A percentile compares a stretch with the other conserved stretches of the same genome.
Evolutionary conservation across 1,140 invertebrate species (phyloP).

Genomic region (Calephelis nemesis): DNA sequence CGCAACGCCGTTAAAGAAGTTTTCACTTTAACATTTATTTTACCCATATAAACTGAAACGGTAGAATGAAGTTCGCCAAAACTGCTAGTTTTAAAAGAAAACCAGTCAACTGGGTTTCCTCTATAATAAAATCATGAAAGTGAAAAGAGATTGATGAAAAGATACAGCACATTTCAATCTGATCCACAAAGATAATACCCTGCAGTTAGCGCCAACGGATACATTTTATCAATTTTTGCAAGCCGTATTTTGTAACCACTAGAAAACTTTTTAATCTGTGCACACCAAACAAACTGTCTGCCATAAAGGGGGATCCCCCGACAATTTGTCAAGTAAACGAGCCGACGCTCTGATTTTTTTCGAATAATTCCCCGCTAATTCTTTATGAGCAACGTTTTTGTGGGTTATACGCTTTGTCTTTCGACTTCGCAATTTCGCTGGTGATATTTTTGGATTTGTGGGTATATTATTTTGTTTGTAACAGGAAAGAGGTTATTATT

Average conservation of each 20-base stretch:
- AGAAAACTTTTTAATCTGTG: slow-evolving; percentile 32
- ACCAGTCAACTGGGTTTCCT: too few relatives aligned
- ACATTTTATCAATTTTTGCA: slow-evolving; percentile 23
- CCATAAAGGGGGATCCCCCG: slow-evolving; percentile 28
- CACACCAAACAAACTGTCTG: slow-evolving; percentile 19
- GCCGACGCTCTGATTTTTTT: slow-evolving; percentile 26
- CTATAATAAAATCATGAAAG: slow-evolving; percentile 4
- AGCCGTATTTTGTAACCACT: slow-evolving; percentile 20
- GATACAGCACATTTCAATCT: slow-evolving; percentile 10
- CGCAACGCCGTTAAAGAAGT: too few relatives aligned
- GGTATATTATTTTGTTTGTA: neutral
- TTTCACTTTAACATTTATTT: too few relatives aligned
- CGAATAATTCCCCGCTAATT: slow-evolving; percentile 28
- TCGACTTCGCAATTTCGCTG: slow-evolving; percentile 3
- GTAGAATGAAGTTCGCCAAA: too few relatives aligned
- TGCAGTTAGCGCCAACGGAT: slow-evolving; percentile 18
- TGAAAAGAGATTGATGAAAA: neutral
- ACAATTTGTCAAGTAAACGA: slow-evolving; percentile 34
- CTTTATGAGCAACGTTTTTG: slow-evolving; percentile 20
- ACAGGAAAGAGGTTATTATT: too few relatives aligned
- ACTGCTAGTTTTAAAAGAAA: too few relatives aligned
- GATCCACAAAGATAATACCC: slow-evolving; percentile 9
- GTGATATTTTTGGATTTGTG: slow-evolving; percentile 8
- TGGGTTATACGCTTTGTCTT: slow-evolving; percentile 9
- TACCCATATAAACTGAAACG: too few relatives aligned